Evolutionary conservation across 2,797 vertebrate species (phyloP).

Genomic region (Bovichtus diacanthus): DNA sequence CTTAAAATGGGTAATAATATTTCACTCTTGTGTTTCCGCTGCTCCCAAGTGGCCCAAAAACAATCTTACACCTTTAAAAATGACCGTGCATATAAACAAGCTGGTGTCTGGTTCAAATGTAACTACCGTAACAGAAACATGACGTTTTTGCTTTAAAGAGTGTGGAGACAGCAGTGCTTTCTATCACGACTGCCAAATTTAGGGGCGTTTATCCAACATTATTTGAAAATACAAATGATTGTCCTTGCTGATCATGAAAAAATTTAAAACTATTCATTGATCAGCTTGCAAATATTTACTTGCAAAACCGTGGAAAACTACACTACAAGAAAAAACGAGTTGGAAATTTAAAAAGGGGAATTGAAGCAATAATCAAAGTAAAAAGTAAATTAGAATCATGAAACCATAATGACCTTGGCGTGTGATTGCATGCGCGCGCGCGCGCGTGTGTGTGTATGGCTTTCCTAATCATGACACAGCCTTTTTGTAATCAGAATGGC

Average conservation of each 20-base stretch:
- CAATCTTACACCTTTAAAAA: neutral
- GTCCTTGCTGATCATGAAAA: neutral
- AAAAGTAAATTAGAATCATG: neutral
- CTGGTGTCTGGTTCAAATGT: neutral
- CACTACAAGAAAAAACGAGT: neutral
- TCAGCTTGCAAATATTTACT: neutral
- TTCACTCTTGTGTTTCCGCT: neutral
- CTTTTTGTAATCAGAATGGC: neutral
- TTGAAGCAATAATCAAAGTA: neutral
- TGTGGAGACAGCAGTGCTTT: neutral
- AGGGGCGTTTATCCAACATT: neutral
- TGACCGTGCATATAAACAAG: neutral
- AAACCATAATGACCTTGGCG: slow-evolving; percentile 37
- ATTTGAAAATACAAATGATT: neutral
- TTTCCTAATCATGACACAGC: neutral
- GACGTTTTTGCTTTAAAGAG: neutral
- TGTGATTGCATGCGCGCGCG: slow-evolving; percentile 6
- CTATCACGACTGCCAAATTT: neutral
- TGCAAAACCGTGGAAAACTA: neutral
- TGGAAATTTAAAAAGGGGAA: neutral
- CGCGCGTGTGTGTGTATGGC: neutral
- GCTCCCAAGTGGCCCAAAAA: neutral
- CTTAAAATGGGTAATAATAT: neutral
- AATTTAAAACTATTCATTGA: neutral
- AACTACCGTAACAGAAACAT: neutral